A percentile compares a stretch with the other conserved stretches of the same genome.
Evolutionary conservation across 2,113 vertebrate genomes (phyloP).

Genomic region (Serinus canaria): DNA sequence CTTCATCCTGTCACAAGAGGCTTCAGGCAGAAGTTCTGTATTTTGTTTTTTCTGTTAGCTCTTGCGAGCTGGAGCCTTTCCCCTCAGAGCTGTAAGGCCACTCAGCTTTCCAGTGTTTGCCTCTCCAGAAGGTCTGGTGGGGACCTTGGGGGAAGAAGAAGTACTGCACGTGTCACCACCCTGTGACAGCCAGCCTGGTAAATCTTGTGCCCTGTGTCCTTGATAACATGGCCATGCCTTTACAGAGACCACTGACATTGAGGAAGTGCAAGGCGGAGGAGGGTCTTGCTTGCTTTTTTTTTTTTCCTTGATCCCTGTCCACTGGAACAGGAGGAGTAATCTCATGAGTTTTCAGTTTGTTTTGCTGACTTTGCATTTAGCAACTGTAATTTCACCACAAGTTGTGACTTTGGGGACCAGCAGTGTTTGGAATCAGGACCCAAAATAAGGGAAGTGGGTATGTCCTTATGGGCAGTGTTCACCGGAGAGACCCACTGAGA

Average conservation of each 20-base stretch:
- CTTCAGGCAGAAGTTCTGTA: background rate
- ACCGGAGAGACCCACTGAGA: background rate
- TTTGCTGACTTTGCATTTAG: background rate
- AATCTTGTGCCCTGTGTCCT: background rate
- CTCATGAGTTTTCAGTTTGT: background rate
- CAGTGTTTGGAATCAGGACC: background rate
- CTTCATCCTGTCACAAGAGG: background rate
- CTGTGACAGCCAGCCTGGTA: background rate
- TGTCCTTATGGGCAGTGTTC: background rate
- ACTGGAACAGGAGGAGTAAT: accelerated
- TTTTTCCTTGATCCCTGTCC: background rate
- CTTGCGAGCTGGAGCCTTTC: accelerated
- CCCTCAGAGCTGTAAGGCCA: background rate
- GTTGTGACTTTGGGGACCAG: background rate
- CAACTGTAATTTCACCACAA: background rate
- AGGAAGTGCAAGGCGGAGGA: background rate
- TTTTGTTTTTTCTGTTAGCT: background rate
- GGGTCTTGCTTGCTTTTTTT: background rate
- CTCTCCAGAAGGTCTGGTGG: accelerated
- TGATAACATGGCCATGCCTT: background rate
- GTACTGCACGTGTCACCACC: background rate
- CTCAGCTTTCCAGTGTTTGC: background rate
- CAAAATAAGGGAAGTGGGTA: background rate
- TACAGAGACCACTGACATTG: background rate
- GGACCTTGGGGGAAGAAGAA: background rate